Percentiles rank a stretch among this genome's conserved stretches.
Evolutionary conservation across 2,888 invertebrate genomes (phyloP).

Genomic region (Tenthredo amoena): DNA sequence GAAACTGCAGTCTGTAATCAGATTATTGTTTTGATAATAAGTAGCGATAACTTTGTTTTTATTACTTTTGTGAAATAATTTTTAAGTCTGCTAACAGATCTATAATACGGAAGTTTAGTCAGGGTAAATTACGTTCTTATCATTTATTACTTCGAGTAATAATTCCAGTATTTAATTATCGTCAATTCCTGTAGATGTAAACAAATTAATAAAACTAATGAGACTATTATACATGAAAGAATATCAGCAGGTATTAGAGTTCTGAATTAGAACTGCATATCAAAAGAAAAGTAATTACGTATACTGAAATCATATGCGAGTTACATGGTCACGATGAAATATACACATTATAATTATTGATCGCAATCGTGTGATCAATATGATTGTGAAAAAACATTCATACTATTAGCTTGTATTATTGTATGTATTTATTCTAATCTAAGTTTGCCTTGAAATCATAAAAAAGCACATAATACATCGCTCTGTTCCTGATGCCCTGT

Average conservation of each 20-base stretch:
- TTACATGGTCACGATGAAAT: not conserved
- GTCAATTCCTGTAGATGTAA: not conserved
- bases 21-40: not conserved
- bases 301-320: not conserved
- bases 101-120: not conserved
- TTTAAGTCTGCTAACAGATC: not conserved
- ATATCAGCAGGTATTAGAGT: not conserved
- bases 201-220: not conserved
- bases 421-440: not conserved
- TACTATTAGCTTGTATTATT: constrained; percentile 18
- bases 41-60: not conserved
- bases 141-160: not conserved
- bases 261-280: not conserved
- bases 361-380: not conserved
- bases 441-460: not conserved
- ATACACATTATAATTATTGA: constrained; percentile 1
- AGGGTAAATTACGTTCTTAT: not conserved
- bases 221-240: not conserved
- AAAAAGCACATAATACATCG: not conserved
- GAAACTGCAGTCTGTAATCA: not conserved
- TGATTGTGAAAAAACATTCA: not conserved
- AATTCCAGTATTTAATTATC: constrained; percentile 11
- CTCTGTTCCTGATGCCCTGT: not conserved
- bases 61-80: not conserved
- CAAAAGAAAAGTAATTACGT: not conserved